Evolutionary conservation across 2,797 vertebrate species (phyloP), one percentile per base, ranked within the genome.

Genomic region (Erethizon dorsatum): DNA sequence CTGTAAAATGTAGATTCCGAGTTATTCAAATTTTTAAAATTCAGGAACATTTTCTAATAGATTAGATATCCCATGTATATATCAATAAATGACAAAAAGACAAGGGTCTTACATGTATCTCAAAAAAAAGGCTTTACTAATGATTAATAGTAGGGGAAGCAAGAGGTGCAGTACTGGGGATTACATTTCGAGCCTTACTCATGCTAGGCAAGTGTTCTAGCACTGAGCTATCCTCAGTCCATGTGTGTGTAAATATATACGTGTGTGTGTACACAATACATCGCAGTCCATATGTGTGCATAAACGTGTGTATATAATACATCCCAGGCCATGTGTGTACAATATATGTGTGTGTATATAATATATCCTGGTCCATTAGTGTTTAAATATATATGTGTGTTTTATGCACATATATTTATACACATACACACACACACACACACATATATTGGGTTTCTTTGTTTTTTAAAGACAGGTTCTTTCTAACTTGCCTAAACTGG

Each of bases 31-130:
- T n/a, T 69, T 73, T 73, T 73, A 75, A 75, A 63, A 87, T 80
- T 91, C 80, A 57, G 88, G 13, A n/a, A 87, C 14, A 92, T 15
- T 84, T 92, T 50, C 77, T 73, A 90, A 54, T 45, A 92, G 37
- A 78, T 71, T 77, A 77, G 52, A 24, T 52, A 92, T 87, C 86
- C 9, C 17, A 88, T 90, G 28, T 80, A 87, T 83, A 90, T 63
- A 92, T 65, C 61, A 94, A 90, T 83, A 83, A 83, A 67, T 41
- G 13, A 80, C 86, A 33, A 86, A 87, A 91, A n/a, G 33, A 92
- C 77, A 59, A 15, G 47, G 10, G 18, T 52, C 45, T 84, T 88
- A 78, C 18, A 50, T 20, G 3, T 80, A 84, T 80, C 45, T 78
- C 37, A 26, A 26, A 45, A 45, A 77, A 95, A 69, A 73, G 5